phyloP scores from a whole-genome alignment of 2,888 invertebrate species.

The Euproctis similis region DNA sequence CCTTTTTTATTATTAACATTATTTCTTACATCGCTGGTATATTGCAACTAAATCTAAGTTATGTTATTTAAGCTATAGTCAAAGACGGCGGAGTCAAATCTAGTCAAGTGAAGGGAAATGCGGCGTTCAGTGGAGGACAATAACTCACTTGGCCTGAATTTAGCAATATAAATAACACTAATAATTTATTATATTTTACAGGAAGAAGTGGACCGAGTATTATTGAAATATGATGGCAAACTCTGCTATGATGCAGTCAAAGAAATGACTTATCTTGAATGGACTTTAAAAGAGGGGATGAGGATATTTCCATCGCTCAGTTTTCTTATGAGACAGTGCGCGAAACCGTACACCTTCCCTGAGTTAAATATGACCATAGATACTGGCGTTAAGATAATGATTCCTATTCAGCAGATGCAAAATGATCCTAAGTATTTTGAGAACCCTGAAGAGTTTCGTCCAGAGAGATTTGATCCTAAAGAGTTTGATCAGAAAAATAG shows the following conservation, averaged over 20 bases:
- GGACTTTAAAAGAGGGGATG: constrained; percentile 32
- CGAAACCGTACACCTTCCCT: neutral
- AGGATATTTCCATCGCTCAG: constrained; percentile 27
- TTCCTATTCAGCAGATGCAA: neutral
- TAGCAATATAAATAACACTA: too few species aligned
- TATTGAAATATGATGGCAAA: constrained; percentile 28
- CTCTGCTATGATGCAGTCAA: constrained; percentile 33
- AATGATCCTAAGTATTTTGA: constrained; percentile 17
- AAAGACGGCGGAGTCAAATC: too few species aligned
- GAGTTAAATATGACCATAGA: constrained; percentile 11
- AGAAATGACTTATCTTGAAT: constrained; percentile 33
- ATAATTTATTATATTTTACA: constrained; percentile 2
- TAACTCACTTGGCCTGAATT: too few species aligned
- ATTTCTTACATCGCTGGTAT: too few species aligned
- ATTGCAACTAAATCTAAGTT: too few species aligned
- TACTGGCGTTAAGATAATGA: neutral
- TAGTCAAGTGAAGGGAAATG: too few species aligned
- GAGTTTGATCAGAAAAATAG: constrained; percentile 14
- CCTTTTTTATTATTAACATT: too few species aligned
- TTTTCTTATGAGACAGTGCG: neutral
- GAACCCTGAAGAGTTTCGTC: constrained; percentile 21
- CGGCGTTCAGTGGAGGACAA: too few species aligned
- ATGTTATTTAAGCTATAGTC: too few species aligned
- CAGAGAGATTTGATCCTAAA: constrained; percentile 24
- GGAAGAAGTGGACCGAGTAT: constrained; percentile 36